Conservation (phyloP, 2,113 vertebrate species). For the Mesoclemmys tuberculata region DNA sequence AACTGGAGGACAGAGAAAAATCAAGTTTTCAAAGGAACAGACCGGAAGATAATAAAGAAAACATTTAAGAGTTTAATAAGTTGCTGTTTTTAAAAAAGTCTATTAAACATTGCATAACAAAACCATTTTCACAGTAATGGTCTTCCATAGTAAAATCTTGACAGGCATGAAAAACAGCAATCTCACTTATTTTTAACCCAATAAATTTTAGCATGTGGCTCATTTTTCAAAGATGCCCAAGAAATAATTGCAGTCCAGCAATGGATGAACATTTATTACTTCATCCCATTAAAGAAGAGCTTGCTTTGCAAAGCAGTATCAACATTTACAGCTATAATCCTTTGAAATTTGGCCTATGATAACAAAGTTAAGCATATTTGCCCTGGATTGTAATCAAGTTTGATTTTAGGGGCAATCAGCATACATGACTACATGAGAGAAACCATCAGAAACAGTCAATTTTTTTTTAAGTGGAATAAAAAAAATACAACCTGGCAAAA, state of each 20-base stretch:
- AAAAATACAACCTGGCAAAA: conserved; percentile 10
- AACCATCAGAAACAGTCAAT: neutral
- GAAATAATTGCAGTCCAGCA: neutral
- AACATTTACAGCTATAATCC: neutral
- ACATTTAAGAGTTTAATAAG: neutral
- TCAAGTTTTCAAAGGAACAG: conserved; percentile 10
- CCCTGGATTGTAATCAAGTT: neutral
- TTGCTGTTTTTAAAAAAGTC: neutral
- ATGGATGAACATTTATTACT: neutral
- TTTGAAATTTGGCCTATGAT: neutral
- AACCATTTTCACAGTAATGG: neutral
- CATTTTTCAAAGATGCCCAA: neutral
- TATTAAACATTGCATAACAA: neutral
- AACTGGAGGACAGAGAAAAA: neutral
- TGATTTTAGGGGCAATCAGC: neutral
- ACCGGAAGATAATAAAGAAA: neutral
- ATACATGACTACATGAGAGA: neutral
- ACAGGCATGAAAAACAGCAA: neutral
- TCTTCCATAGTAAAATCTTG: neutral
- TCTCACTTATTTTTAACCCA: neutral
- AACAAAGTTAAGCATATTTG: neutral
- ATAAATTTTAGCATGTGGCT: neutral
- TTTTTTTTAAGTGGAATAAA: neutral
- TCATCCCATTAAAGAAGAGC: neutral
- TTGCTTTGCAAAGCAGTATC: neutral